Conservation (phyloP, 1,140 invertebrate genomes). For the Heliconius nattereri region DNA sequence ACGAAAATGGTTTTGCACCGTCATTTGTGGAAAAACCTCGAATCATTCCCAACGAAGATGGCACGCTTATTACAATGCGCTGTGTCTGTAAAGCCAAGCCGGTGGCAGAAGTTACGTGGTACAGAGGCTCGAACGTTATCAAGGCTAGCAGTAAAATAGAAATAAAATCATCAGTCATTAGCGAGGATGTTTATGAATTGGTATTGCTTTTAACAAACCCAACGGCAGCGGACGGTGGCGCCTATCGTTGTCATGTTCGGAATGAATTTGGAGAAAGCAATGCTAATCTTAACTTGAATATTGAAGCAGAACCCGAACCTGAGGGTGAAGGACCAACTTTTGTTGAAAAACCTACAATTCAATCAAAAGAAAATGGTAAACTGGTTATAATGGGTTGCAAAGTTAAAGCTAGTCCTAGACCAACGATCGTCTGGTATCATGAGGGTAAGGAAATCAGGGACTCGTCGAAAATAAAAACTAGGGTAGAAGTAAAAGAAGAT, state of each 20-base stretch:
- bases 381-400: constrained; percentile 99
- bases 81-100: constrained; percentile 97
- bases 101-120: constrained; percentile 94
- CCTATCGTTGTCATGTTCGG: constrained; percentile 97
- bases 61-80: constrained; percentile 97
- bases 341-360: constrained; percentile 96
- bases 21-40: constrained; percentile 97
- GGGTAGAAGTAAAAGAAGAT: constrained; percentile 90
- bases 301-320: constrained; percentile 95
- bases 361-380: constrained; percentile 97
- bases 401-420: constrained; percentile 96
- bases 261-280: constrained; percentile 99
- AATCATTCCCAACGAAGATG: constrained; percentile 98
- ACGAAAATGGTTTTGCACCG: constrained; percentile 94
- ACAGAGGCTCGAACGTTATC: constrained; percentile 91
- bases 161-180: constrained; percentile 87
- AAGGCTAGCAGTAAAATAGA: constrained; percentile 93
- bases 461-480: constrained; percentile 89
- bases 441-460: constrained; percentile 90
- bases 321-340: constrained; percentile 98
- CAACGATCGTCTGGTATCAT: constrained; percentile 95
- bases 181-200: constrained; percentile 94
- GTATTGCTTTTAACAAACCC: constrained; percentile 93
- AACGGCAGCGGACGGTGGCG: constrained; percentile 95
- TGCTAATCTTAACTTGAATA: constrained; percentile 98